Evolutionary conservation across 2,888 invertebrate species (phyloP).

Genomic region (Aproaerema taeniolella): DNA sequence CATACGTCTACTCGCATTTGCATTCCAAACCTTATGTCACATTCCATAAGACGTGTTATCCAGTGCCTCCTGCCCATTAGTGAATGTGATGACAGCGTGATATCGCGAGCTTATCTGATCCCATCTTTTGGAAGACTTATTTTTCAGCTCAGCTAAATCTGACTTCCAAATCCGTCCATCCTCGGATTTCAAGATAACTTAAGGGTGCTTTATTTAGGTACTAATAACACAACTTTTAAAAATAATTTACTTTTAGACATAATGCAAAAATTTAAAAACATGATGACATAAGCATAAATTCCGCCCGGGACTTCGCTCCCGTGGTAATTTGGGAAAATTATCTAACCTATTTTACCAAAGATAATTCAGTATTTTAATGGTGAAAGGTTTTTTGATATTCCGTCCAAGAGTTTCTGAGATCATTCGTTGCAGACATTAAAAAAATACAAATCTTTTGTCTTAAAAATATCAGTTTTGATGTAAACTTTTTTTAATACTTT

Average conservation of each 20-base stretch:
- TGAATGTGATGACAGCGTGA: conserved; percentile 61
- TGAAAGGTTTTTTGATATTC: no score
- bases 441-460: no score
- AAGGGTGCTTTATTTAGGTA: background rate
- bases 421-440: no score
- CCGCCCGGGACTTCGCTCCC: no score
- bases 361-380: no score
- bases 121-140: conserved; percentile 56
- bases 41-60: conserved; percentile 40
- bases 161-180: conserved; percentile 16
- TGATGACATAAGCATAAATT: conserved; percentile 4
- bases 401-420: no score
- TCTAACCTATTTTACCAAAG: no score
- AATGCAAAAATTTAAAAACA: conserved; percentile 24
- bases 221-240: background rate
- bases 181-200: background rate
- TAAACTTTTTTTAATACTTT: no score
- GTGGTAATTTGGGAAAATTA: no score
- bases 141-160: conserved; percentile 46
- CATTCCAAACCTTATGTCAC: conserved; percentile 46
- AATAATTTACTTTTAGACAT: background rate
- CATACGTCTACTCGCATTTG: conserved; percentile 51
- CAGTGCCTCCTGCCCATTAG: conserved; percentile 41
- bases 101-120: conserved; percentile 65
- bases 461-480: no score